A percentile compares a stretch with the other conserved stretches of the same genome.
Evolutionary conservation across 2,888 invertebrate species (phyloP).

Genomic region (Rotaria sp.): DNA sequence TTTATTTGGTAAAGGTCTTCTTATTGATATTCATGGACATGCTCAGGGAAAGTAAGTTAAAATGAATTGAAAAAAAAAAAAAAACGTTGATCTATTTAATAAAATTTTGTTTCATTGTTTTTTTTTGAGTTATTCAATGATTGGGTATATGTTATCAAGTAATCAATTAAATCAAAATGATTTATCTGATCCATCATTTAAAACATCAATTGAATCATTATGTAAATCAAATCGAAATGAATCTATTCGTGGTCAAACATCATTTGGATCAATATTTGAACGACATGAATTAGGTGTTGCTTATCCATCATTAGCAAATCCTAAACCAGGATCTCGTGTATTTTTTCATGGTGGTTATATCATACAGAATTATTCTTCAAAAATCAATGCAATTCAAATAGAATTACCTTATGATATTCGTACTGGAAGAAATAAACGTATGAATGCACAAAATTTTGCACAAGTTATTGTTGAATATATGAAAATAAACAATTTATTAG

Average conservation of each 20-base stretch:
- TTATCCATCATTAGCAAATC: neutral
- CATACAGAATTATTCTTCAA: neutral
- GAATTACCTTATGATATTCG: neutral
- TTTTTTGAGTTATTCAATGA: neutral
- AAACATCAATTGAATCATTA: neutral
- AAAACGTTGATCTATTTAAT: too few relatives aligned
- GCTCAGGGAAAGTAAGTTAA: neutral
- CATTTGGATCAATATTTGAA: slow-evolving; percentile 2
- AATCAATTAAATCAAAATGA: slow-evolving; percentile 2
- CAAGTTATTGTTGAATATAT: neutral
- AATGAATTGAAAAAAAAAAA: too few relatives aligned
- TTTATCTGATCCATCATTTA: neutral
- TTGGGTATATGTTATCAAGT: slow-evolving; percentile 4
- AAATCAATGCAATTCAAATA: slow-evolving; percentile 1
- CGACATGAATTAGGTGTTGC: neutral
- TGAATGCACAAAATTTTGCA: neutral
- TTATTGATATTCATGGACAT: slow-evolving; percentile 29
- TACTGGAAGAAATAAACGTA: neutral
- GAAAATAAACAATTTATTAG: neutral
- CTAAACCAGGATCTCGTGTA: neutral
- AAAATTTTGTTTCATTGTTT: too few relatives aligned
- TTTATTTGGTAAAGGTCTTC: neutral
- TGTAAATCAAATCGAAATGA: neutral
- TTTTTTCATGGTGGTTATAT: slow-evolving; percentile 11
- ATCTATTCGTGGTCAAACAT: neutral